Evolutionary conservation across 2,797 vertebrate genomes (phyloP).

Genomic region (Tragopan temminckii): DNA sequence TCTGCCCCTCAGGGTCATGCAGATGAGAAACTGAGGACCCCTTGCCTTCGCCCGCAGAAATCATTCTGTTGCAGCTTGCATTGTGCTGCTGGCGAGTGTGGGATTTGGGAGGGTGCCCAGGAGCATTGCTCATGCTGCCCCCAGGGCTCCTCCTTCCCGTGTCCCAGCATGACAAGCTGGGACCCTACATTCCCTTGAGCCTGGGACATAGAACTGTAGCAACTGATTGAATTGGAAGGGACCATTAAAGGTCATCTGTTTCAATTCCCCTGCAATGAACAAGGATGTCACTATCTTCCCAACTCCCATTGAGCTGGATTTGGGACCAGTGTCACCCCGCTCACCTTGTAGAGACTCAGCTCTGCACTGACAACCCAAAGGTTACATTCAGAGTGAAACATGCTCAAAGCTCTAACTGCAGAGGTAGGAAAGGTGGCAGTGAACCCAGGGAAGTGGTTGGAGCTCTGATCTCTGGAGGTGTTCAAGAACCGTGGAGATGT

Average conservation of each 20-base stretch:
- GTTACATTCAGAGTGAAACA: not conserved
- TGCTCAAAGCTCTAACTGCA: not conserved
- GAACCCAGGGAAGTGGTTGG: no score
- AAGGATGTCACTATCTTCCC: not conserved
- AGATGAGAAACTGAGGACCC: constrained; percentile 1
- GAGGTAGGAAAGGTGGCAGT: not conserved
- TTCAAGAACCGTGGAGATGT: no score
- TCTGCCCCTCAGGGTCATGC: not conserved
- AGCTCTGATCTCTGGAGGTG: no score
- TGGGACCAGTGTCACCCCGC: fast-evolving
- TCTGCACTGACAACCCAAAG: no score
- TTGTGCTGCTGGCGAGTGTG: fast-evolving
- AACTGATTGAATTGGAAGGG: no score
- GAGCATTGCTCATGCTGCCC: fast-evolving
- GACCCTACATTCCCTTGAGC: not conserved
- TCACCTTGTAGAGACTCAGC: fast-evolving
- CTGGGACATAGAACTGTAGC: fast-evolving
- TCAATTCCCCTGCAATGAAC: no score
- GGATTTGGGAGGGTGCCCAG: not conserved
- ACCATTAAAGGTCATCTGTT: no score
- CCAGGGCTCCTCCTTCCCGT: not conserved
- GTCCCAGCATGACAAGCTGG: fast-evolving
- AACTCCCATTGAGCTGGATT: not conserved
- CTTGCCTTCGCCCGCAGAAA: not conserved
- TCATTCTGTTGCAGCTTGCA: not conserved